These are phyloP conservation scores for Oryzaephilus surinamensis DNA, from an alignment of 1,140 invertebrate genomes.

Conservation along the genomic window DNA sequence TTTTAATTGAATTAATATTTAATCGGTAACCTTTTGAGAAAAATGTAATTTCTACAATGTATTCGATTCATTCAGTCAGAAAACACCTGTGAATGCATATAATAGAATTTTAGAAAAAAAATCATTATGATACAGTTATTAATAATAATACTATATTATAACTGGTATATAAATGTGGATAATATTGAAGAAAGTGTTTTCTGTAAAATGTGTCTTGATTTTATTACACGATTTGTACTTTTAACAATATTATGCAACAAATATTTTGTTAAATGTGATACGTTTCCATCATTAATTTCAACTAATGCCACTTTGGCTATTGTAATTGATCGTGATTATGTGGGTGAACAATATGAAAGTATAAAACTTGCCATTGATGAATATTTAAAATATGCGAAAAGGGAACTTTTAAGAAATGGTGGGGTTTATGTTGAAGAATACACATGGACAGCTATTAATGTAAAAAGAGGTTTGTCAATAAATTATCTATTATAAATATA, in stretches of 20 bases:
- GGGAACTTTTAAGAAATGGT: slow-evolving; percentile 49
- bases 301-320: slow-evolving; percentile 58
- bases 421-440: slow-evolving; percentile 53
- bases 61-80: slow-evolving; percentile 5
- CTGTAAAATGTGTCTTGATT: slow-evolving; percentile 8
- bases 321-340: slow-evolving; percentile 49
- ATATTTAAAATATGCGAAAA: slow-evolving; percentile 45
- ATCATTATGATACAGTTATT: slow-evolving; percentile 9
- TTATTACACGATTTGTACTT: neutral
- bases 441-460: slow-evolving; percentile 49
- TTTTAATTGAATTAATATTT: slow-evolving; percentile 14
- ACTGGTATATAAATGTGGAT: slow-evolving; percentile 8
- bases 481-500: slow-evolving; percentile 10
- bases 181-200: slow-evolving; percentile 6
- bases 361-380: slow-evolving; percentile 46
- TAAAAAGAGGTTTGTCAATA: slow-evolving; percentile 61
- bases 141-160: slow-evolving; percentile 8
- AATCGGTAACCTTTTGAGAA: slow-evolving; percentile 11
- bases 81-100: neutral
- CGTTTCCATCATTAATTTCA: slow-evolving; percentile 54
- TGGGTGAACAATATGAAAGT: slow-evolving; percentile 44
- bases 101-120: neutral
- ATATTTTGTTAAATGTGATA: slow-evolving; percentile 3
- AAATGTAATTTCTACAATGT: neutral
- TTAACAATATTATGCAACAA: neutral